These are phyloP conservation scores for Drosophila parvula DNA, from an alignment of 1,140 invertebrate genomes.

Conservation along the genomic window DNA sequence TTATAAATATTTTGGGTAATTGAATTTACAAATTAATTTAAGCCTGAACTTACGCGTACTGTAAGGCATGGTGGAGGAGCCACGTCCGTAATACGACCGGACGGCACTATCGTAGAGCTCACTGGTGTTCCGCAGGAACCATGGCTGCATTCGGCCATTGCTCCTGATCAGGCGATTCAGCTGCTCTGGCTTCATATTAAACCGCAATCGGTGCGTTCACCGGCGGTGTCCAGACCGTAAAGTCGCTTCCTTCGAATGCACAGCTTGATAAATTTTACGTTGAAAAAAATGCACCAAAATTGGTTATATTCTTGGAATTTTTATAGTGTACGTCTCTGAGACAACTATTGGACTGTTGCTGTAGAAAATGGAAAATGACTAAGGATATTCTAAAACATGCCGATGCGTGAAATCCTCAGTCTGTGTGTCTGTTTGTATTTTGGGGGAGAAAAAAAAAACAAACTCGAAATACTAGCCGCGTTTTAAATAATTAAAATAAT, in stretches of 20 bases:
- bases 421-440: constrained; percentile 9
- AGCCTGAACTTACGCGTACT: constrained; percentile 13
- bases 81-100: constrained; percentile 41
- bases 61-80: constrained; percentile 10
- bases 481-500: constrained; percentile 24
- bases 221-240: neutral
- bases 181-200: constrained; percentile 58
- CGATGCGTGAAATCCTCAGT: constrained; percentile 26
- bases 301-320: constrained; percentile 13
- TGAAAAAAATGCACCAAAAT: constrained; percentile 11
- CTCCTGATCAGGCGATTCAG: constrained; percentile 53
- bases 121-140: constrained; percentile 63
- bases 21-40: no score
- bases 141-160: constrained; percentile 53
- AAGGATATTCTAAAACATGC: constrained; percentile 49
- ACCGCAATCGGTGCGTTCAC: neutral
- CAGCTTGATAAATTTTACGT: constrained; percentile 44
- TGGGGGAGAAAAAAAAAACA: constrained; percentile 4
- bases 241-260: neutral
- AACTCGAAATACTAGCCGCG: constrained; percentile 6
- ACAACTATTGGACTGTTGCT: constrained; percentile 25
- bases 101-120: constrained; percentile 58
- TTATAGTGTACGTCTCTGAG: constrained; percentile 11
- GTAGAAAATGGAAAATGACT: constrained; percentile 12
- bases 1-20: no score